Conservation (phyloP, 2,888 invertebrate species). For the Blera fallax region DNA sequence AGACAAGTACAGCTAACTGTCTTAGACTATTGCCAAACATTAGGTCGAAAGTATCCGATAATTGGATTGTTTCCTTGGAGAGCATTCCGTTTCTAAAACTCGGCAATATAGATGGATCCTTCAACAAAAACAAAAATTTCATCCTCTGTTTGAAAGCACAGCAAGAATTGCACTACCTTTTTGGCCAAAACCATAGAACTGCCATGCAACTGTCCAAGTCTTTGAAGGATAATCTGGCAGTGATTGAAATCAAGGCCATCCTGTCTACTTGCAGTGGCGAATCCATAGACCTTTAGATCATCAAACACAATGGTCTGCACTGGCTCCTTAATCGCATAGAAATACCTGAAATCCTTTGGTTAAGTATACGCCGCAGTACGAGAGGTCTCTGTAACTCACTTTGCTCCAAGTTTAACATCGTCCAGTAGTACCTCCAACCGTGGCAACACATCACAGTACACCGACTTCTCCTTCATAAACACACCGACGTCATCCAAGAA, state of each 20-base stretch:
- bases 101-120: conserved; percentile 64
- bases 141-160: background rate
- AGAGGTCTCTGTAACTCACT: conserved; percentile 73
- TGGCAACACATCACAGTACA: conserved; percentile 80
- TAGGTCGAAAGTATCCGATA: conserved; percentile 77
- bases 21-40: conserved; percentile 78
- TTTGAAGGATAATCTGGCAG: conserved; percentile 82
- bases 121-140: background rate
- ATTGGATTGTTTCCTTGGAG: conserved; percentile 77
- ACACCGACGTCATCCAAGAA: conserved; percentile 81
- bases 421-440: conserved; percentile 79
- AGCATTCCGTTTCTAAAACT: conserved; percentile 75
- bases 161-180: conserved; percentile 78
- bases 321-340: conserved; percentile 75
- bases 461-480: conserved; percentile 81
- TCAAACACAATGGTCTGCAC: conserved; percentile 82
- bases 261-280: conserved; percentile 82
- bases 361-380: background rate
- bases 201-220: conserved; percentile 83
- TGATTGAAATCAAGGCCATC: conserved; percentile 83
- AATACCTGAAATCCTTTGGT: conserved; percentile 73
- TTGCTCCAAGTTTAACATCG: conserved; percentile 77
- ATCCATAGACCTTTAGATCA: conserved; percentile 83
- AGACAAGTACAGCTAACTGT: conserved; percentile 76
- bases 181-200: conserved; percentile 83